These are phyloP conservation scores for Drosophila watanabei DNA, from an alignment of 1,140 invertebrate species.

Conservation along the genomic window DNA sequence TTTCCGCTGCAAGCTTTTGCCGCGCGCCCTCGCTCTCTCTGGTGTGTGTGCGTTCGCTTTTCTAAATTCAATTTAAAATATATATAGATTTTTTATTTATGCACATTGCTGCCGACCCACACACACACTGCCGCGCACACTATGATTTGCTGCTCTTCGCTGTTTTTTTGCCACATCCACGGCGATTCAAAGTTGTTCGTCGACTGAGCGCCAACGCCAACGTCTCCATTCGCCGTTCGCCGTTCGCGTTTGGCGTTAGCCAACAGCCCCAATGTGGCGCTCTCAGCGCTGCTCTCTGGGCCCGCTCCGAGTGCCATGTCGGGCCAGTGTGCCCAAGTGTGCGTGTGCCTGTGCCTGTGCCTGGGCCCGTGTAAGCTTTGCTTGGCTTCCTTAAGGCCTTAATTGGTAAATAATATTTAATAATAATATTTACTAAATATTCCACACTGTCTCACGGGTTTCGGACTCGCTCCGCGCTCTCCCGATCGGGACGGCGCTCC, in stretches of 20 bases:
- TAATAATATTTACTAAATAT: no score
- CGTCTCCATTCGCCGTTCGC: constrained; percentile 23
- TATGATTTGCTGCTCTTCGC: constrained; percentile 36
- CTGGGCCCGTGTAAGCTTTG: constrained; percentile 31
- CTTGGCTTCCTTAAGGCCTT: constrained; percentile 56
- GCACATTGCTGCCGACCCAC: constrained; percentile 68
- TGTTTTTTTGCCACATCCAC: constrained; percentile 30
- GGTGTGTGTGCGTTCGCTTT: constrained; percentile 39
- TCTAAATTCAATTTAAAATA: constrained; percentile 79
- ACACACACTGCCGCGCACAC: constrained; percentile 48
- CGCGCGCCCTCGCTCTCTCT: constrained; percentile 29
- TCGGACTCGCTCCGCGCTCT: constrained; percentile 10
- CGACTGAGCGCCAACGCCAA: constrained; percentile 66
- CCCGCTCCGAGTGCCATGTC: neutral
- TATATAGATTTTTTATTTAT: constrained; percentile 84
- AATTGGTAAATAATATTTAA: no score
- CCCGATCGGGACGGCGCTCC: constrained; percentile 14
- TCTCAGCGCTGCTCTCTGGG: constrained; percentile 16
- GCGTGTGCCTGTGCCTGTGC: neutral
- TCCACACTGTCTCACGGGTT: constrained; percentile 28
- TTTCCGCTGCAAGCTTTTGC: constrained; percentile 67
- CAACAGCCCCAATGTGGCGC: constrained; percentile 17
- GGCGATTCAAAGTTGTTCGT: constrained; percentile 66
- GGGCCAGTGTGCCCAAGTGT: constrained; percentile 4
- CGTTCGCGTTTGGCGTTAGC: neutral